Evolutionary conservation across 2,888 invertebrate species (phyloP).

Genomic region (Pseudanteris insignis): DNA sequence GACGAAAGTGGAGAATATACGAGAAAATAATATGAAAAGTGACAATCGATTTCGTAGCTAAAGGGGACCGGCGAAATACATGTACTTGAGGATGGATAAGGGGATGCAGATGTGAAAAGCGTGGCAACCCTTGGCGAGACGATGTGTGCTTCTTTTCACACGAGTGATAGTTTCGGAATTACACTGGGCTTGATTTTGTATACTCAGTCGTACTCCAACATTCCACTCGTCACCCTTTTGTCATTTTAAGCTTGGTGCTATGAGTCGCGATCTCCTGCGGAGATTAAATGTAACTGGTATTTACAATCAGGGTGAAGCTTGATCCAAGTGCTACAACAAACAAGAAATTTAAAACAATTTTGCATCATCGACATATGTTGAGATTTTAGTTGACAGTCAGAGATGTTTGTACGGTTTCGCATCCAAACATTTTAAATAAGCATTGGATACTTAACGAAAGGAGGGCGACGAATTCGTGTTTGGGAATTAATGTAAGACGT

Average conservation of each 20-base stretch:
- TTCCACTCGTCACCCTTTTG: constrained; percentile 38
- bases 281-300: constrained; percentile 39
- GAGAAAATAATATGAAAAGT: constrained; percentile 16
- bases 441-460: no score
- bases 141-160: constrained; percentile 38
- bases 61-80: constrained; percentile 18
- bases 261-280: constrained; percentile 30
- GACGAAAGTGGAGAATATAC: constrained; percentile 2
- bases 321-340: constrained; percentile 25
- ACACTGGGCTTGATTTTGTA: constrained; percentile 35
- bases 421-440: no score
- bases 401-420: no score
- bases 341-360: constrained; percentile 29
- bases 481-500: no score
- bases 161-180: constrained; percentile 44
- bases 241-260: constrained; percentile 27
- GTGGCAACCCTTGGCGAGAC: constrained; percentile 21
- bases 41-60: constrained; percentile 12
- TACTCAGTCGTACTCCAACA: constrained; percentile 20
- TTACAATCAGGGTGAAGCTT: constrained; percentile 34
- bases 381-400: no score
- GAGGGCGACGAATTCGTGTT: no score
- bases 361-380: constrained; percentile 19
- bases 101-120: constrained; percentile 33
- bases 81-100: constrained; percentile 27